These are phyloP conservation scores for Drosophila oshimai DNA, from an alignment of 1,140 invertebrate genomes.

Conservation along the genomic window DNA sequence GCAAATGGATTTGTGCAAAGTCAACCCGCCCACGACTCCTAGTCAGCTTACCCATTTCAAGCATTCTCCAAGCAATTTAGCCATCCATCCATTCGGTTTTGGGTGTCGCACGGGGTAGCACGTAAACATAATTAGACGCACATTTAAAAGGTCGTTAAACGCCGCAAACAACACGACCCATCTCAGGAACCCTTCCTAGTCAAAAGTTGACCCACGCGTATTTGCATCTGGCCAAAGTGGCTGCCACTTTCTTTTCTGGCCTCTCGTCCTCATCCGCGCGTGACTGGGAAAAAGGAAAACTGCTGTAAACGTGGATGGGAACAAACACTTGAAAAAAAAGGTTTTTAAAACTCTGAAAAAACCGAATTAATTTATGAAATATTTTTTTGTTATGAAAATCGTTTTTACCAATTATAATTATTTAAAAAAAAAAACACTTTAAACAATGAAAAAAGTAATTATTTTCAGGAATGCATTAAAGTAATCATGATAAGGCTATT, in stretches of 20 bases:
- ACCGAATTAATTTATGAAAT: too few species aligned
- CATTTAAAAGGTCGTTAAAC: constrained; percentile 77
- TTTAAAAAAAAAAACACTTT: too few species aligned
- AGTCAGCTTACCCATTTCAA: constrained; percentile 18
- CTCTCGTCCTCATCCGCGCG: constrained; percentile 26
- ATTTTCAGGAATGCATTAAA: too few species aligned
- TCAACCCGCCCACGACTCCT: background rate
- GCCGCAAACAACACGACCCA: constrained; percentile 38
- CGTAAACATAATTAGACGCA: constrained; percentile 78
- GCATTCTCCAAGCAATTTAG: constrained; percentile 55
- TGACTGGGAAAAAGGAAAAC: constrained; percentile 50
- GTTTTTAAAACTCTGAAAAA: too few species aligned
- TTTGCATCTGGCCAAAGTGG: constrained; percentile 62
- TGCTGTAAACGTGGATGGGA: constrained; percentile 19
- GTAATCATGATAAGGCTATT: too few species aligned
- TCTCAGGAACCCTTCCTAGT: constrained; percentile 7
- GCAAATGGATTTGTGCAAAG: constrained; percentile 62
- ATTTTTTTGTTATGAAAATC: too few species aligned
- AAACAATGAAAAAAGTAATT: too few species aligned
- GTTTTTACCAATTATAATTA: too few species aligned
- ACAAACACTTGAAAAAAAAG: background rate
- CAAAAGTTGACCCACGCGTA: constrained; percentile 33
- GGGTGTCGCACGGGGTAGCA: constrained; percentile 47
- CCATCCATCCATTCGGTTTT: constrained; percentile 27
- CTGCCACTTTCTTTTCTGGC: constrained; percentile 1